phyloP scores from a whole-genome alignment of 2,113 vertebrate species.

The Microtus montanus region DNA sequence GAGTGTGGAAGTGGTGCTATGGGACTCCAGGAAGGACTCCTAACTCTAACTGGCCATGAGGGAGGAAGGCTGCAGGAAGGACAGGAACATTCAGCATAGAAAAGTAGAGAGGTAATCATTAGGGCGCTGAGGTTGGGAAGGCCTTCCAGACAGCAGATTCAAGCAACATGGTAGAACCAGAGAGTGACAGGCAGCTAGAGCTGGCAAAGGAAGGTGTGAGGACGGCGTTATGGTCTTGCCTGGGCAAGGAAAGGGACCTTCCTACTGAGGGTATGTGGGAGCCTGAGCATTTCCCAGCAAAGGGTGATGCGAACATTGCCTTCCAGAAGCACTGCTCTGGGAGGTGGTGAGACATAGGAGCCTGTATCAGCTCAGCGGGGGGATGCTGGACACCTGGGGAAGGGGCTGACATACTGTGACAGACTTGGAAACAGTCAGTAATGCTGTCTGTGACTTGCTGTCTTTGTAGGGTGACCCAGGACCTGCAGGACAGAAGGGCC shows the following conservation, averaged over 20 bases:
- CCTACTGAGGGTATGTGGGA: not conserved
- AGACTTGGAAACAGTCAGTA: not conserved
- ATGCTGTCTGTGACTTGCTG: not conserved
- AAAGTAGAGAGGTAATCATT: not conserved
- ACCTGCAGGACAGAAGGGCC: conserved; percentile 87
- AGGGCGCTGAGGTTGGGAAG: not conserved
- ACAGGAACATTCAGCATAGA: not conserved
- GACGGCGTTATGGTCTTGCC: not conserved
- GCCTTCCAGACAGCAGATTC: not conserved
- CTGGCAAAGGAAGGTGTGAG: not conserved
- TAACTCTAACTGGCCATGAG: not conserved
- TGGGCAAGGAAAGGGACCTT: not conserved
- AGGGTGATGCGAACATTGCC: not conserved
- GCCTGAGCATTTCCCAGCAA: not conserved
- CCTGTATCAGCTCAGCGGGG: not conserved
- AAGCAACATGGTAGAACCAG: not conserved
- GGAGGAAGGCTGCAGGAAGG: not conserved
- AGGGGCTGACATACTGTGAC: not conserved
- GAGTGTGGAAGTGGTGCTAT: not conserved
- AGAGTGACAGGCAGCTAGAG: not conserved
- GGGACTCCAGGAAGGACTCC: not conserved
- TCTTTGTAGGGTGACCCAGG: conserved; percentile 91
- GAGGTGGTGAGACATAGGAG: not conserved
- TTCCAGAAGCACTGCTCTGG: not conserved
- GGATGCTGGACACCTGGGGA: not conserved